These are phyloP conservation scores for Eupleurogrammus muticus DNA, from an alignment of 2,797 vertebrate genomes.

Conservation along the genomic window DNA sequence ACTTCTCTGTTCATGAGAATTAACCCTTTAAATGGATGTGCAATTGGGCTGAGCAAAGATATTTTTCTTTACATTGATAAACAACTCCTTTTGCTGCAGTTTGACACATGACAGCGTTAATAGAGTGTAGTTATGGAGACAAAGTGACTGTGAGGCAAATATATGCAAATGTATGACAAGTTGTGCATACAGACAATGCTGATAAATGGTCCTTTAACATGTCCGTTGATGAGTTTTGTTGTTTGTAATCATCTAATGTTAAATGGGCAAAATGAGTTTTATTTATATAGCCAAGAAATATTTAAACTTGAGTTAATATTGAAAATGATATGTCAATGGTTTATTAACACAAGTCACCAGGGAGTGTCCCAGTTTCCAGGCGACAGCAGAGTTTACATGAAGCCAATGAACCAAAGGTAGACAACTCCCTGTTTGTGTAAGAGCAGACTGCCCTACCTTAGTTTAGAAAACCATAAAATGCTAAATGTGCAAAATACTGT, in stretches of 20 bases:
- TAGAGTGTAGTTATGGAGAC: neutral
- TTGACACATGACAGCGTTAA: neutral
- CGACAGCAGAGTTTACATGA: constrained; percentile 18
- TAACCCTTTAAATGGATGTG: neutral
- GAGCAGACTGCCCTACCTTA: neutral
- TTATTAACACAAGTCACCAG: constrained; percentile 17
- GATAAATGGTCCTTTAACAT: neutral
- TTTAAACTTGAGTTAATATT: constrained; percentile 1
- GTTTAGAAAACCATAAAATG: constrained; percentile 13
- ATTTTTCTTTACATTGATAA: neutral
- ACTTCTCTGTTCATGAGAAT: neutral
- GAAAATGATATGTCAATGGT: constrained; percentile 12
- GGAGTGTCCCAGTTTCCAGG: constrained; percentile 56
- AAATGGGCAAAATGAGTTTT: neutral
- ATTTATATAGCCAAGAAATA: neutral
- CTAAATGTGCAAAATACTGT: neutral
- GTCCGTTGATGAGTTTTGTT: neutral
- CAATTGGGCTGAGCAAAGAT: neutral
- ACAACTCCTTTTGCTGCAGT: neutral
- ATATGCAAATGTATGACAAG: neutral
- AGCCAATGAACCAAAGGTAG: constrained; percentile 1
- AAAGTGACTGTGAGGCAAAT: neutral
- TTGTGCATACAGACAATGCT: neutral
- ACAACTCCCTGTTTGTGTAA: constrained; percentile 23
- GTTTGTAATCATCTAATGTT: neutral